Base-by-base conservation (phyloP, 2,113 vertebrate species). In the Pyxicephalus adspersus region DNA sequence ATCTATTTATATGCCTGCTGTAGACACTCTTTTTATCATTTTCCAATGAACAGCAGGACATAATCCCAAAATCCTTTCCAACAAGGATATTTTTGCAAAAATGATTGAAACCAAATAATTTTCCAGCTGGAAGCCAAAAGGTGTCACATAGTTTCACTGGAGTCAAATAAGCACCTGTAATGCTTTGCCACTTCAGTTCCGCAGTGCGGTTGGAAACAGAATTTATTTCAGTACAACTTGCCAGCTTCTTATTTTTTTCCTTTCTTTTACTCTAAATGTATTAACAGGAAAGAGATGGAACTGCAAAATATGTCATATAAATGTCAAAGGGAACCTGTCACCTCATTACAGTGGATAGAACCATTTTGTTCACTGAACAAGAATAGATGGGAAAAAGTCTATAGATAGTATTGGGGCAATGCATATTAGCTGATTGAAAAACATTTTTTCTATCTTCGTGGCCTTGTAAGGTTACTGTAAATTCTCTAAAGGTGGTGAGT, bases 41-140 rank as follows among this genome's bases (percentile, higher is more conserved):
- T 74, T 81, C 79, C 79, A 81, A 57, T 81, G 79, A 81, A 55
- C 67, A 81, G 68, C 68, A 72, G 79, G 79, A 74, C 68, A 38
- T 81, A 73, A 81, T 81, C 68, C 79, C 23, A 64, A 81, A 81
- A 74, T 74, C 79, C 58, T 81, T 74, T 81, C 60, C 79, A 81
- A 64, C 50, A 55, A 23, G 68, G 79, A 73, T 81, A 63, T 81
- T 74, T 80, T 80, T 74, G 11, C 26, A 81, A 81, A 81, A 72
- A 57, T 38, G 23, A 65, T 73, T 74, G 79, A 74, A 81, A 81
- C 60, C 79, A 81, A 74, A 81, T 74, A 73, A 23, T 80, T 80
- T 81, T 73, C 68, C 68, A 81, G 68, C 68, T 73, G 79, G 79
- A 74, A 81, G 55, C 60, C 22, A 64, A 55, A 73, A 73, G 79